These are phyloP conservation scores for Semotilus atromaculatus DNA, from an alignment of 2,797 vertebrate species.

Conservation along the genomic window DNA sequence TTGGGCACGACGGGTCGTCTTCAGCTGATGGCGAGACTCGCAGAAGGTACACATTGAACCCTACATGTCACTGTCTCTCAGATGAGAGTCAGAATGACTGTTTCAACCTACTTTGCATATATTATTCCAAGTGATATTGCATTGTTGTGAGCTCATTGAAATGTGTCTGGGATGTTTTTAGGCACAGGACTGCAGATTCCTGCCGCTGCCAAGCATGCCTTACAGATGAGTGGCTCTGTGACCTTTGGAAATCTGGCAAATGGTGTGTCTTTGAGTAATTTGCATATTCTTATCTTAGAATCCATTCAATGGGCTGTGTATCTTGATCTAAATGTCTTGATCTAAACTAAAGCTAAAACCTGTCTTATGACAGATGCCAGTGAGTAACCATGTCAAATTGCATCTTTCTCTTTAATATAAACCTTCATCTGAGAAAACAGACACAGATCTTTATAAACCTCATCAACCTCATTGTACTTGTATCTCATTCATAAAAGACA, in stretches of 20 bases:
- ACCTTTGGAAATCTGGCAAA: slow-evolving; percentile 89
- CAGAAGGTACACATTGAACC: slow-evolving; percentile 83
- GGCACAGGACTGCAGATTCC: slow-evolving; percentile 98
- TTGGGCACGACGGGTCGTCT: slow-evolving; percentile 96
- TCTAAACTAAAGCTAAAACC: neutral
- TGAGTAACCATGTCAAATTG: neutral
- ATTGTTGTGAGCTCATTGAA: neutral
- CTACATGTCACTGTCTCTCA: neutral
- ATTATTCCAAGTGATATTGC: neutral
- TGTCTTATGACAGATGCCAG: neutral
- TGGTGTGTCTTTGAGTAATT: slow-evolving; percentile 51
- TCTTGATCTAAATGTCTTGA: neutral
- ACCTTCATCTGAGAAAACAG: neutral
- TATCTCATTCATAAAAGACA: neutral
- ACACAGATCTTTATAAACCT: neutral
- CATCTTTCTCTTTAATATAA: neutral
- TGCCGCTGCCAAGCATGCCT: slow-evolving; percentile 94
- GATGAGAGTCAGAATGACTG: neutral
- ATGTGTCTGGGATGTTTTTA: slow-evolving; percentile 58
- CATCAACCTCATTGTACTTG: neutral
- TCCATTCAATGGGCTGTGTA: neutral
- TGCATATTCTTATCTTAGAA: neutral
- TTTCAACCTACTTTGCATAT: neutral
- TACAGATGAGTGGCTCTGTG: slow-evolving; percentile 96
- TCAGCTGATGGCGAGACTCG: slow-evolving; percentile 96